Conservation (phyloP, 2,888 invertebrate genomes). For the Metallyticus violacea region DNA sequence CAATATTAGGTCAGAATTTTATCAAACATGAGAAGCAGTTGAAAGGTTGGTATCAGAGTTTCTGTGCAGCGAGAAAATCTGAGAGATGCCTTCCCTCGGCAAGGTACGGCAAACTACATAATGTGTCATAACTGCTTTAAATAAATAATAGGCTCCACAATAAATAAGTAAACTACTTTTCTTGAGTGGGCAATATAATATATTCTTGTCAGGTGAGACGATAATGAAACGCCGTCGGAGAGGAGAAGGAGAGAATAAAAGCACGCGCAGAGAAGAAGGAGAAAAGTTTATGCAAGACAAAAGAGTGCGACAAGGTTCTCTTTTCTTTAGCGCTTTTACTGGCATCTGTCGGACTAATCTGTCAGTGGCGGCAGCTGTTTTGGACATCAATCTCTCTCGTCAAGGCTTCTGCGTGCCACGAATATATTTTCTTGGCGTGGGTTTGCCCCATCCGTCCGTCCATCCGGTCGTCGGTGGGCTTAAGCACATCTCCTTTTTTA, state of each 20-base stretch:
- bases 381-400: slow-evolving; percentile 26
- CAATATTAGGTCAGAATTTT: background rate
- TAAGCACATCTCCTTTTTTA: slow-evolving; percentile 16
- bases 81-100: background rate
- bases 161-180: slow-evolving; percentile 30
- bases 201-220: slow-evolving; percentile 28
- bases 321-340: slow-evolving; percentile 20
- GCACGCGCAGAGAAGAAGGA: background rate
- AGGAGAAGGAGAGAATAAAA: background rate
- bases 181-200: slow-evolving; percentile 24
- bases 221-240: slow-evolving; percentile 20
- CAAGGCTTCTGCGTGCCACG: slow-evolving; percentile 24
- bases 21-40: no score
- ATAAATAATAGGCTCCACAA: slow-evolving; percentile 23
- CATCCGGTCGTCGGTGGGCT: slow-evolving; percentile 2
- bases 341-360: slow-evolving; percentile 30
- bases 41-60: background rate
- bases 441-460: background rate
- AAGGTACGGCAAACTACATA: background rate
- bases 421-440: slow-evolving; percentile 25
- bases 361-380: slow-evolving; percentile 32
- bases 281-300: slow-evolving; percentile 19
- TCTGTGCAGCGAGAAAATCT: background rate
- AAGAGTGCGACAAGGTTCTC: slow-evolving; percentile 18
- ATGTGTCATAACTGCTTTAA: slow-evolving; percentile 21